Base-by-base conservation (phyloP, 2,888 invertebrate genomes). In the Agriopis marginaria region DNA sequence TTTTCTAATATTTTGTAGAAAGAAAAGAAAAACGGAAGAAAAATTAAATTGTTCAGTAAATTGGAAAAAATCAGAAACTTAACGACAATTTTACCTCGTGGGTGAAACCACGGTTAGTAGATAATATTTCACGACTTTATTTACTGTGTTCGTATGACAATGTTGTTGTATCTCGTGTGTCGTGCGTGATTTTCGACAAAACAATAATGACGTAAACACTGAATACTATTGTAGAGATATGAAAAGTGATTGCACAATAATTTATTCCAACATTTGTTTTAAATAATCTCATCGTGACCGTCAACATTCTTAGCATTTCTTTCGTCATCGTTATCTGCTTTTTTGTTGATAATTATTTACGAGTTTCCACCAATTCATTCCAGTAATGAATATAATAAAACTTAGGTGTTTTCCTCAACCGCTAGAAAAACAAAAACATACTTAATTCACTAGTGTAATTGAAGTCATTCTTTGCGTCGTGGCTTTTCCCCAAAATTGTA, bases 171-270 rank as follows among this genome's bases (percentile, higher is more conserved):
- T 55, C 23, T 66, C 42, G 32, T 55, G 47, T 54, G 17, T 61
- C 40, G 17, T 47, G 60, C 60, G 54, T 66, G 53, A 60, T 66
- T 60, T 60, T 66, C 11, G 44, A 23, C 53, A 53, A 47, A 66
- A 66, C 54, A 60, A 51, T 49, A 8, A 44, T 58, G 58, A 51
- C 58, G 45, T 45, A 47, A 17, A 44, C 44, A 44, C 44, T 14
- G 10, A 32, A n/a, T 49, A 47, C 49, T 45, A 6, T 39, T 39
- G 8, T 32, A 23, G 14, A 42, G 23, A 62, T 44, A 62, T 14
- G 51, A 53, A 40, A 50, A 12, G 11, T 42, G 44, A 44, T 58
- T 58, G 12, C 58, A 54, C 54, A 59, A 53, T 40, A 53, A n/a
- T 63, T 44, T 63, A 45, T 59, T 14, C 8, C n/a, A 65, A 51